Conservation (phyloP, 2,113 vertebrate genomes). For the Vanacampus margaritifer region DNA sequence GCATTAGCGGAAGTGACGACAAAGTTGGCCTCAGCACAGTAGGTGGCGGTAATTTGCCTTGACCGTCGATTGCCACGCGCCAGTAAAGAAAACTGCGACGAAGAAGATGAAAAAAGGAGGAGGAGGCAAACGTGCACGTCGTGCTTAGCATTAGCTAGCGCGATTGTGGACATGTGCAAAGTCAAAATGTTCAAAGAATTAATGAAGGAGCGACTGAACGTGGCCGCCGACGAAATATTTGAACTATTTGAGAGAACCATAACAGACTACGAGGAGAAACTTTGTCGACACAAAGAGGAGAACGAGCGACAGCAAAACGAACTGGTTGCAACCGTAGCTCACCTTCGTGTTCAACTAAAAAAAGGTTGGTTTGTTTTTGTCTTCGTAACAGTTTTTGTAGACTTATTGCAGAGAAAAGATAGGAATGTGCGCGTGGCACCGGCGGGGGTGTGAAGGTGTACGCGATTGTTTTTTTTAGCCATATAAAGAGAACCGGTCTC, state of each 20-base stretch:
- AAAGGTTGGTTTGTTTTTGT: neutral
- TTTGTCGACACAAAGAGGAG: neutral
- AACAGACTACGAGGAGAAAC: slow-evolving; percentile 4
- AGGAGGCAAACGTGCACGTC: neutral
- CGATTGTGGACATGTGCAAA: neutral
- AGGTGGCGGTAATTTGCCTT: too few relatives aligned
- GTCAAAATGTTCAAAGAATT: neutral
- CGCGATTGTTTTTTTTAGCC: too few relatives aligned
- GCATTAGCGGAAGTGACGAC: too few relatives aligned
- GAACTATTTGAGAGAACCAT: neutral
- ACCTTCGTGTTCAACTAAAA: neutral
- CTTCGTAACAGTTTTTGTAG: too few relatives aligned
- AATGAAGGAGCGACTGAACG: neutral
- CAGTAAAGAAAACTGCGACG: too few relatives aligned
- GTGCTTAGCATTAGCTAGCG: neutral
- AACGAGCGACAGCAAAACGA: neutral
- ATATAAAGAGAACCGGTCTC: too few relatives aligned
- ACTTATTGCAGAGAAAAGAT: too few relatives aligned
- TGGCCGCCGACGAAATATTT: neutral
- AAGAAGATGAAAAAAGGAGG: too few relatives aligned
- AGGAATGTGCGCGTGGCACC: too few relatives aligned
- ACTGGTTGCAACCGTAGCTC: neutral
- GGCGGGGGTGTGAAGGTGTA: too few relatives aligned
- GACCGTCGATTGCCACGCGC: too few relatives aligned
- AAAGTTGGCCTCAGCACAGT: too few relatives aligned